Conservation (phyloP, 2,797 vertebrate genomes). For the Poeciliopsis gracilis region DNA sequence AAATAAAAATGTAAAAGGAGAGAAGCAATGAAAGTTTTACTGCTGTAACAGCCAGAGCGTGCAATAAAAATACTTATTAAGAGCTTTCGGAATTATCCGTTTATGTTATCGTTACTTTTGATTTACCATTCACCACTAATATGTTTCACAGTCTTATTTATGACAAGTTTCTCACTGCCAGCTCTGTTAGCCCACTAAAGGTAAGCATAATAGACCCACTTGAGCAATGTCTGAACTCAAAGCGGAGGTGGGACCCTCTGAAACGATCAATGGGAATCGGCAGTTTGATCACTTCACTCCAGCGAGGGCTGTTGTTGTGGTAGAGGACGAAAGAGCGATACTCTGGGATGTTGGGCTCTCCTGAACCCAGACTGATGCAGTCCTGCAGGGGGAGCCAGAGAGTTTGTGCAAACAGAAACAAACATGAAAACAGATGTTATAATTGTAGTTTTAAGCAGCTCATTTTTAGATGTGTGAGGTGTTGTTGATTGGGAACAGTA, state of each 20-base stretch:
- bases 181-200: not conserved
- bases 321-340: conserved; percentile 97
- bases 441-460: not conserved
- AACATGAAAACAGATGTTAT: not conserved
- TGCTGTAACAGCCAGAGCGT: not conserved
- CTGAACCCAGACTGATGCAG: conserved; percentile 94
- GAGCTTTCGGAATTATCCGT: too few relatives aligned
- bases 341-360: conserved; percentile 89
- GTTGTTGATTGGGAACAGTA: not conserved
- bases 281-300: conserved; percentile 94
- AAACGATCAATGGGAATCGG: conserved; percentile 97
- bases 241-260: conserved; percentile 96
- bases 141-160: not conserved
- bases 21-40: not conserved
- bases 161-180: not conserved
- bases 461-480: not conserved
- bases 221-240: conserved; percentile 98
- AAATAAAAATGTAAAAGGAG: not conserved
- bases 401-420: not conserved
- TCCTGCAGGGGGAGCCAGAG: conserved; percentile 78
- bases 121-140: not conserved
- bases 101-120: not conserved
- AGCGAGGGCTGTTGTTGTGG: conserved; percentile 97
- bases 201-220: conserved; percentile 80
- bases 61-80: not conserved